phyloP scores from a whole-genome alignment of 2,797 vertebrate species.

The Thunnus albacares region DNA sequence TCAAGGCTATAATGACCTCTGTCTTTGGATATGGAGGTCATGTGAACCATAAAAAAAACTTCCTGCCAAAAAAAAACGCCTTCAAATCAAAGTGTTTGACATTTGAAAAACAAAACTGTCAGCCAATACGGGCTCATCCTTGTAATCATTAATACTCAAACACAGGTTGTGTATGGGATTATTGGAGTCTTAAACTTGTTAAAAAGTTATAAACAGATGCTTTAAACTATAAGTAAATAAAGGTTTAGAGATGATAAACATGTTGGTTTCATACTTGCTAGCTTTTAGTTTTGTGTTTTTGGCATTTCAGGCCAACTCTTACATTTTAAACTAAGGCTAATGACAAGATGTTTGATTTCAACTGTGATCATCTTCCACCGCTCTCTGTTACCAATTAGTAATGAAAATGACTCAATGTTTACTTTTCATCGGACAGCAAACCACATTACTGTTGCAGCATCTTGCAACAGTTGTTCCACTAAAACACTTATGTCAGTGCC shows the following conservation, averaged over 20 bases:
- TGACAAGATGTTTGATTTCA: constrained; percentile 11
- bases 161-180: neutral
- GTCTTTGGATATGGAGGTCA: neutral
- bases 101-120: neutral
- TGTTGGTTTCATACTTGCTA: neutral
- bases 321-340: neutral
- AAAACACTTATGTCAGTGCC: constrained; percentile 3
- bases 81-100: no score
- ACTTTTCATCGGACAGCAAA: constrained; percentile 18
- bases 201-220: neutral
- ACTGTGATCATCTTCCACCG: constrained; percentile 10
- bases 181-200: neutral
- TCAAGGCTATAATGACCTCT: neutral
- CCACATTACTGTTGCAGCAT: constrained; percentile 12
- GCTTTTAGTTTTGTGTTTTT: neutral
- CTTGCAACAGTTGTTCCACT: neutral
- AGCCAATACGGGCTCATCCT: no score
- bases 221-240: neutral
- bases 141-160: constrained; percentile 2
- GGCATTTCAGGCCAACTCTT: neutral
- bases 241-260: neutral
- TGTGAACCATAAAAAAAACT: neutral
- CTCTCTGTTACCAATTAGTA: neutral
- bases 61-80: no score
- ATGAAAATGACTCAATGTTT: constrained; percentile 39